Base-by-base conservation (phyloP, 2,888 invertebrate genomes). In the Mythimna albipuncta region DNA sequence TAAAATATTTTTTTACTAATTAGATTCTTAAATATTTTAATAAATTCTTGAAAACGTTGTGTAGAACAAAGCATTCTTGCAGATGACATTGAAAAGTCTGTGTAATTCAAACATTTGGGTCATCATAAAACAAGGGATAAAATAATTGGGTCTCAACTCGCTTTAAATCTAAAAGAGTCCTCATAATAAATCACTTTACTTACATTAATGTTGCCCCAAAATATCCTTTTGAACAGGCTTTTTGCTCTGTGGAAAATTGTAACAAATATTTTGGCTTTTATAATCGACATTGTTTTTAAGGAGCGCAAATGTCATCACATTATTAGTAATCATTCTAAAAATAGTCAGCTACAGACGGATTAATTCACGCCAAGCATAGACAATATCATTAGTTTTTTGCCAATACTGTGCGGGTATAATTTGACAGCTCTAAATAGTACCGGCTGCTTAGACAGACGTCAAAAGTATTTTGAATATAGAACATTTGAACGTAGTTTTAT, bases 71-170 rank as follows among this genome's bases (percentile, higher is more conserved):
- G 50, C 26, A 58, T 59, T 57, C n/a, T 74, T 58, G 19, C 52
- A 55, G 62, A 41, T 64, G 61, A 3, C 77, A 77, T 71, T 79
- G 79, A 77, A 64, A 61, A 41, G 35, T 81, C 75, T 38, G 38
- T 54, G 44, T 65, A 65, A 55, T 67, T 71, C 41, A 54, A 38
- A 64, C 16, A 79, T 58, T 65, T 72, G 68, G 77, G 50, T 72
- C 57, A 63, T 77, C 35, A 65, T 67, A 62, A 69, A 73, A 73
- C 38, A 52, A 52, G 57, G 61, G 64, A 72, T 78, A 52, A 57
- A 65, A 74, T 69, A 80, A 62, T 63, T 68, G 38, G 79, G 74
- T 70, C 64, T 62, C 52, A 44, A 13, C 21, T 55, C 47, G 26
- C 11, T 70, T 66, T 52, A 50, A 47, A 52, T 77, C 50, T 81